Evolutionary conservation across 2,888 invertebrate genomes (phyloP).

Genomic region (Leucophora obtusa): DNA sequence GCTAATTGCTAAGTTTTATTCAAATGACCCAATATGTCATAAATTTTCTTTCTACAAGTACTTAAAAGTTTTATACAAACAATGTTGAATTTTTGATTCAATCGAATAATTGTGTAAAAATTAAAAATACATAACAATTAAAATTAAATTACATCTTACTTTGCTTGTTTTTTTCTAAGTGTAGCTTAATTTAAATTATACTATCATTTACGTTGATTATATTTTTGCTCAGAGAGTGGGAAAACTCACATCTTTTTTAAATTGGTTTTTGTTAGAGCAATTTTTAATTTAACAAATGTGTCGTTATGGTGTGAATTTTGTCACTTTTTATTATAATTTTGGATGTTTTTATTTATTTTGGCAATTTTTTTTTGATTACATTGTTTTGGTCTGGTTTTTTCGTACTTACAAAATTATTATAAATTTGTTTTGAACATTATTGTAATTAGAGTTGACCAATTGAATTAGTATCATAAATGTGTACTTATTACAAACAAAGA

Average conservation of each 20-base stretch:
- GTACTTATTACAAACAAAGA: neutral
- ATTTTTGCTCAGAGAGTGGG: conserved; percentile 13
- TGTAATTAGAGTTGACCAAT: conserved; percentile 2
- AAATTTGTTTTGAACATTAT: neutral
- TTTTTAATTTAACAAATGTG: neutral
- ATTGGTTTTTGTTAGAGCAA: neutral
- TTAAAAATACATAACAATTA: too few relatives aligned
- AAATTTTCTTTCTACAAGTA: too few relatives aligned
- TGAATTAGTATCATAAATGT: neutral
- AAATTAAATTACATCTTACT: too few relatives aligned
- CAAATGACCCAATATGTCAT: too few relatives aligned
- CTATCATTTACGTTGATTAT: conserved; percentile 32
- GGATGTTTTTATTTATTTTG: neutral
- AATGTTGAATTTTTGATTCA: too few relatives aligned
- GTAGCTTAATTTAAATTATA: conserved; percentile 18
- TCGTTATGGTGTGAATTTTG: conserved; percentile 3
- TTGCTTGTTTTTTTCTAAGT: conserved; percentile 5
- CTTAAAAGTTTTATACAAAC: too few relatives aligned
- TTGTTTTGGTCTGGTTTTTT: neutral
- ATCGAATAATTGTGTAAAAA: too few relatives aligned
- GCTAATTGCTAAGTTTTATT: too few relatives aligned
- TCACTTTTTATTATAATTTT: neutral
- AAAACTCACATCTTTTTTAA: neutral
- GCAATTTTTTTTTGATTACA: conserved; percentile 3
- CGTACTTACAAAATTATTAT: neutral